phyloP scores from a whole-genome alignment of 2,113 vertebrate genomes.

The Gobio gobio region DNA sequence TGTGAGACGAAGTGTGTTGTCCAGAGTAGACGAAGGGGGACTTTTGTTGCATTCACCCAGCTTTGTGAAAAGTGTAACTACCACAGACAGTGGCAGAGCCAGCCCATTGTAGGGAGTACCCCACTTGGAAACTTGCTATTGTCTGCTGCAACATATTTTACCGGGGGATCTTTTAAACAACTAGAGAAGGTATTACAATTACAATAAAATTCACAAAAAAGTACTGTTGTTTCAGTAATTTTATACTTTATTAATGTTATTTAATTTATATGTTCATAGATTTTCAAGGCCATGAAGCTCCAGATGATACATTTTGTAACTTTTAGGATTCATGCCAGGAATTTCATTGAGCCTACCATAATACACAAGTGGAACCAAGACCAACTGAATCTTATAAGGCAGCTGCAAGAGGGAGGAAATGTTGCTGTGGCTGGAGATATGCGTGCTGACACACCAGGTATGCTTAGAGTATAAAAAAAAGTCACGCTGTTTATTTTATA shows the following conservation, averaged over 20 bases:
- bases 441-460: neutral
- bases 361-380: neutral
- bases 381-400: neutral
- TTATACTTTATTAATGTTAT: neutral
- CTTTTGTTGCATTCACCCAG: slow-evolving; percentile 16
- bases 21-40: neutral
- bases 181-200: neutral
- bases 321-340: neutral
- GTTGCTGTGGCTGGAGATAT: neutral
- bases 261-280: neutral
- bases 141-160: slow-evolving; percentile 4
- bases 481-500: no score
- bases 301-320: neutral
- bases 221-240: neutral
- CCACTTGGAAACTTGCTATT: neutral
- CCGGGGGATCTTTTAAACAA: neutral
- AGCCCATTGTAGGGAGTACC: neutral
- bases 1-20: neutral
- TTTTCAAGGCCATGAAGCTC: slow-evolving; percentile 23
- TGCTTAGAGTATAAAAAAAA: neutral
- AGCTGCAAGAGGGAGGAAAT: neutral
- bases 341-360: neutral
- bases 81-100: slow-evolving; percentile 13
- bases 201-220: neutral
- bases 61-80: neutral